These are phyloP conservation scores for Crossaster papposus DNA, from an alignment of 53 echinoderm and acorn worm species.

Conservation along the genomic window DNA sequence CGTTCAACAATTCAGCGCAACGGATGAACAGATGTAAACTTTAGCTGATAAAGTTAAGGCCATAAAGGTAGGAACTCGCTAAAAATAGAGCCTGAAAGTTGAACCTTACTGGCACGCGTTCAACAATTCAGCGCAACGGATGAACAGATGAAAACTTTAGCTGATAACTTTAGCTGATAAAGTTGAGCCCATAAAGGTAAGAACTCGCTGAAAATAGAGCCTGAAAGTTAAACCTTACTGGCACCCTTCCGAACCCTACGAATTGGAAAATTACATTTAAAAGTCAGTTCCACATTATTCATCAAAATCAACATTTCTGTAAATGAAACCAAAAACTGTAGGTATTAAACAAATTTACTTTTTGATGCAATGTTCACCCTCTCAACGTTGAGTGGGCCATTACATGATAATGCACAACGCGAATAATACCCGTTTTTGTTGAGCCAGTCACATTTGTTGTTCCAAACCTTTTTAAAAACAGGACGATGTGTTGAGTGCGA, in stretches of 20 bases:
- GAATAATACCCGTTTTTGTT: not conserved
- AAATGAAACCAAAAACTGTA: no score
- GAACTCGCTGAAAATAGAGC: not conserved
- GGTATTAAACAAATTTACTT: no score
- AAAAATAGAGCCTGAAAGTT: not conserved
- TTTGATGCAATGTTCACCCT: no score
- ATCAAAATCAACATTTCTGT: no score
- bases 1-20: conserved; percentile 42
- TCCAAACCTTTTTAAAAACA: conserved; percentile 1
- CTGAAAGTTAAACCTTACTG: not conserved
- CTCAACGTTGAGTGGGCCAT: no score
- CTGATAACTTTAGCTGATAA: conserved; percentile 72
- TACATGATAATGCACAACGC: no score
- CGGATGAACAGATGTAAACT: conserved; percentile 66
- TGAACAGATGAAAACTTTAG: conserved; percentile 64
- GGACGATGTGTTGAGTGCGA: conserved; percentile 71
- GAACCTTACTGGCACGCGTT: no score
- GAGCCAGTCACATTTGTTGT: not conserved
- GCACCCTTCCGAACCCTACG: no score
- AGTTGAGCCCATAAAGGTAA: conserved; percentile 90
- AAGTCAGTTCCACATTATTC: no score
- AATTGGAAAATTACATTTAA: no score
- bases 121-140: conserved; percentile 57
- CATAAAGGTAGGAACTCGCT: conserved; percentile 65
- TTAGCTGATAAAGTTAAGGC: conserved; percentile 82